Base-by-base conservation (phyloP, 2,888 invertebrate species). In the Loripinus fragilis region DNA sequence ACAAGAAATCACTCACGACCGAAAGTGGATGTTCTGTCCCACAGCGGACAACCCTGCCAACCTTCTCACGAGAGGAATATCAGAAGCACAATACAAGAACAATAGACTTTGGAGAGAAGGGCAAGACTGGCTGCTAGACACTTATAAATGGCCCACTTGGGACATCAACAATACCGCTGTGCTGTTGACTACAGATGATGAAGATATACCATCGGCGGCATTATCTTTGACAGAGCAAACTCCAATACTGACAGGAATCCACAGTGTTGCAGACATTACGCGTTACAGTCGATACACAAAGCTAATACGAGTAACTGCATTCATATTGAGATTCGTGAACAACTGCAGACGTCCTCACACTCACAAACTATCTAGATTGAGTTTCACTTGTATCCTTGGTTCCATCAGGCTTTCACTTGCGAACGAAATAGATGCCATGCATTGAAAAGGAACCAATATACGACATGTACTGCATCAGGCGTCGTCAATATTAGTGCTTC, bases 11-110 rank as follows among this genome's bases (percentile, higher is more conserved):
- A 67, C 67, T 42, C 5, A 20, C 38, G 20, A 23, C 2, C 33
- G 8, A n/a, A n/a, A 10, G 25, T 67, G 42, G 67, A 67, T 2
- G 42, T 67, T 42, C 67, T 67, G 45, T 28, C 67, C 67, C 38
- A 67, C 42, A 67, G 41, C 7, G 8, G 67, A 67, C 67, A 67
- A 67, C 25, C 67, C 67, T 10, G 67, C 42, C 45, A 2, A 33
- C 60, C 17, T 67, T n/a, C 67, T 41, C 17, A 67, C 67, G 42
- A 17, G 67, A n/a, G 67, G 42, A 5, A n/a, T 67, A 67, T 41
- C 67, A 25, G 67, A 41, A 42, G n/a, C 10, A 2, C 15, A 12
- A 12, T 41, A 41, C n/a, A 41, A 35, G 8, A 17, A n/a, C 42
- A 67, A 67, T 33, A n/a, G 42, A 20, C 67, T 41, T 42, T 67